These are phyloP conservation scores for Neofelis nebulosa DNA, from an alignment of 2,113 vertebrate species.

Conservation along the genomic window DNA sequence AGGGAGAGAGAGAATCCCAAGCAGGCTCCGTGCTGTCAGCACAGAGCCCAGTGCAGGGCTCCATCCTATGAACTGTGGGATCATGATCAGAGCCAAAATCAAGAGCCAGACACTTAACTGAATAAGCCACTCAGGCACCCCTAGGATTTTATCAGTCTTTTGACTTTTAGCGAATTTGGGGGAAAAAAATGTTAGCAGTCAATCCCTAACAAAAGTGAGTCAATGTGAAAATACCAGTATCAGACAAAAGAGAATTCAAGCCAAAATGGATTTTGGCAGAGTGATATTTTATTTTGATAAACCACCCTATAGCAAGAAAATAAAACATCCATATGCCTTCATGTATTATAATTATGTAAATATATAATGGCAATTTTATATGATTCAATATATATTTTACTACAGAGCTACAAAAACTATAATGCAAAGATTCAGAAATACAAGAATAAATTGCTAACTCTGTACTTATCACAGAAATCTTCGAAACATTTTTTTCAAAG, in stretches of 20 bases:
- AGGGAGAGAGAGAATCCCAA: too few relatives aligned
- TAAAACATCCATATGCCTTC: background rate
- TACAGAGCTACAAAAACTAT: background rate
- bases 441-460: background rate
- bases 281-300: background rate
- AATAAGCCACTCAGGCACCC: too few relatives aligned
- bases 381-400: background rate
- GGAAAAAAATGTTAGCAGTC: background rate
- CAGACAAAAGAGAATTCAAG: background rate
- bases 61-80: too few relatives aligned
- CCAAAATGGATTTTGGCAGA: background rate
- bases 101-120: too few relatives aligned
- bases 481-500: slow-evolving; percentile 28
- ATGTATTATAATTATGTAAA: background rate
- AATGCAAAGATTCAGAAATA: slow-evolving; percentile 11
- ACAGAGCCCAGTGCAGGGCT: too few relatives aligned
- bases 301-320: background rate
- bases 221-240: background rate
- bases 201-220: background rate
- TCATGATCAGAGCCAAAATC: too few relatives aligned
- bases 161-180: background rate
- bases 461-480: background rate
- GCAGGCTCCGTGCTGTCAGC: too few relatives aligned
- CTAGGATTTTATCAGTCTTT: background rate
- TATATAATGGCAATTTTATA: background rate